Conservation (phyloP, 2,797 vertebrate species). For the Prunella strophiata region DNA sequence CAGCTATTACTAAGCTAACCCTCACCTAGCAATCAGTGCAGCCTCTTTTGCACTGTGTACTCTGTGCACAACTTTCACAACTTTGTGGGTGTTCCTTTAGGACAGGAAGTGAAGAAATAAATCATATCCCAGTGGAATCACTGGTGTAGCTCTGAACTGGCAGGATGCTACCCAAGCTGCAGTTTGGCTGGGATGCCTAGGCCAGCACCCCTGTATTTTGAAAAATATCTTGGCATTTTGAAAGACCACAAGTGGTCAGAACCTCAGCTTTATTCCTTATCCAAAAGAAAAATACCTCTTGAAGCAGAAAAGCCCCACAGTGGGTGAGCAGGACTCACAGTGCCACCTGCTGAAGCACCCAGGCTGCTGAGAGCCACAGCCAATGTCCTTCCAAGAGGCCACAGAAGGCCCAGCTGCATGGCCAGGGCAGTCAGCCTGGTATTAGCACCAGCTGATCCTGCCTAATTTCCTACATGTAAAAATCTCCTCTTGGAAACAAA, state of each 20-base stretch:
- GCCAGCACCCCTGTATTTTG: slow-evolving; percentile 9
- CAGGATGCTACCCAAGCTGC: slow-evolving; percentile 6
- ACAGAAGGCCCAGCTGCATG: background rate
- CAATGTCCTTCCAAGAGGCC: background rate
- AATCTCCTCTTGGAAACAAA: background rate
- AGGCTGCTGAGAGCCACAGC: background rate
- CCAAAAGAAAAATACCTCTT: slow-evolving; percentile 43
- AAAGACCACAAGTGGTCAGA: slow-evolving; percentile 24
- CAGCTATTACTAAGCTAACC: background rate
- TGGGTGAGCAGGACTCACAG: slow-evolving; percentile 15
- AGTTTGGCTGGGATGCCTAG: slow-evolving; percentile 18
- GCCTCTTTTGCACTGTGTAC: background rate
- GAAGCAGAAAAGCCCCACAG: background rate
- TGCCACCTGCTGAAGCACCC: slow-evolving; percentile 60
- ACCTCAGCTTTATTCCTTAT: slow-evolving; percentile 36
- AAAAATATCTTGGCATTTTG: slow-evolving; percentile 29
- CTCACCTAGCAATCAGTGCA: background rate
- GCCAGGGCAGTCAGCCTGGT: background rate
- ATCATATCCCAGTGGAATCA: slow-evolving; percentile 27
- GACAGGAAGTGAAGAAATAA: slow-evolving; percentile 60
- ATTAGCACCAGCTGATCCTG: background rate
- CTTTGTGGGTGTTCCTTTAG: slow-evolving; percentile 54
- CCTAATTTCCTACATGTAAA: background rate
- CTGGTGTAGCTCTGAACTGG: background rate
- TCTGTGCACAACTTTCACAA: background rate